These are phyloP conservation scores for Rachycentron canadum DNA, from an alignment of 2,797 vertebrate species.

Conservation along the genomic window DNA sequence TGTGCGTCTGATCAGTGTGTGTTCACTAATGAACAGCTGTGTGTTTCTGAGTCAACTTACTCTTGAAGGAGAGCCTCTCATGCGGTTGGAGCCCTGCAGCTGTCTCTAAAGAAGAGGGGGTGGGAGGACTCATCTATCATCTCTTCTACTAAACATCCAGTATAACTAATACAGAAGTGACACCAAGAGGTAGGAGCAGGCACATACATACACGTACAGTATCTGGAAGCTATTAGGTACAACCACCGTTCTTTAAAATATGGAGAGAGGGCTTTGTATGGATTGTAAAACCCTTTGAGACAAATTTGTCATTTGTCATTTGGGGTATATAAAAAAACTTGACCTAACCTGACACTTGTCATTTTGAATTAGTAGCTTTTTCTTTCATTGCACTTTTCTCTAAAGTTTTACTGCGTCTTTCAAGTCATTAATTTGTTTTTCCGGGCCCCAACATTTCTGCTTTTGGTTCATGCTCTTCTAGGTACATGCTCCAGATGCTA, in stretches of 20 bases:
- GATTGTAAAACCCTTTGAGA: not conserved
- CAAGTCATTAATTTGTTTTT: not conserved
- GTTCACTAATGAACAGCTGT: not conserved
- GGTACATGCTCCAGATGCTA: not conserved
- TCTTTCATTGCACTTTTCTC: not conserved
- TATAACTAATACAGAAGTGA: not conserved
- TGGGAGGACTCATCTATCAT: conserved; percentile 11
- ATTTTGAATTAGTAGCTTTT: not conserved
- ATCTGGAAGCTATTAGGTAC: not conserved
- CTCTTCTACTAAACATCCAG: not conserved
- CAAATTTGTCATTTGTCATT: not conserved
- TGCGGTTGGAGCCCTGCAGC: conserved; percentile 11
- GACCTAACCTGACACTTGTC: not conserved
- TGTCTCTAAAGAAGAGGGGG: not conserved
- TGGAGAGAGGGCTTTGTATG: not conserved
- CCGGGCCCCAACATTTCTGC: not conserved
- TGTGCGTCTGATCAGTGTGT: conserved; percentile 2
- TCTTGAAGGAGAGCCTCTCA: conserved; percentile 3
- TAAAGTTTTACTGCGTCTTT: not conserved
- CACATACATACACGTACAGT: not conserved
- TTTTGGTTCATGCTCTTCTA: not conserved
- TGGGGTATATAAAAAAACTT: not conserved
- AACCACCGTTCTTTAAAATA: not conserved
- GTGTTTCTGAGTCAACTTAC: conserved; percentile 1
- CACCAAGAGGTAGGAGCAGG: not conserved